Base-by-base conservation (phyloP, 1,140 invertebrate species). In the Zelostemma sp. region DNA sequence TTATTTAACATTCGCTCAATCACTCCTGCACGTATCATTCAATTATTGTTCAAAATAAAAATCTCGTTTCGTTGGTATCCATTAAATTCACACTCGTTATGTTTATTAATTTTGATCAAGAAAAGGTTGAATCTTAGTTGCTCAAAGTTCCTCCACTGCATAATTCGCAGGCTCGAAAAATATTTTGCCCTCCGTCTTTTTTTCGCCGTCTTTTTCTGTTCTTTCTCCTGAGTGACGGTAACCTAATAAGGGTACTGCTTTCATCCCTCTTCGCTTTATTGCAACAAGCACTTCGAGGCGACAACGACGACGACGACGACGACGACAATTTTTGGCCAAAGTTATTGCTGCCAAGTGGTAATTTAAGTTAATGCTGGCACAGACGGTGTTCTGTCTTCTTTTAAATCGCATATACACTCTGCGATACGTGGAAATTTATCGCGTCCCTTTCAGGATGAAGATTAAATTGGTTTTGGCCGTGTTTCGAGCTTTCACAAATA, bases 171-270 rank as follows among this genome's bases (percentile, higher is more conserved):
- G n/a, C n/a, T n/a, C n/a, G n/a, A n/a, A n/a, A n/a, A n/a, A n/a
- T n/a, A n/a, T n/a, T n/a, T n/a, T n/a, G n/a, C n/a, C n/a, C n/a
- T n/a, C n/a, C n/a, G 61, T 54, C 51, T 60, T 41, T 72, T 53
- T 59, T 68, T 63, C 66, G 54, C 68, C 48, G 25, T 49, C 66
- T 65, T 60, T 58, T 67, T 43, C 60, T 58, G 51, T 51, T 48
- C 48, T 66, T 71, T 56, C 45, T 64, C 62, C 56, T 71, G 72
- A 67, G 74, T 77, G 76, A 79, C 76, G 79, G 72, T 80, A 82
- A 80, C 76, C 78, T 80, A 80, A 82, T 82, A 81, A 82, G 75
- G 57, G 65, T 46, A 55, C 64, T 64, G 57, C 55, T 65, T 60
- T 53, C 57, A 50, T 45, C 55, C 38, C 45, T 41, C 19, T 25